Percentiles rank a stretch among this genome's conserved stretches.
Evolutionary conservation across 2,113 vertebrate genomes (phyloP).

Genomic region (Rafetus swinhoei): DNA sequence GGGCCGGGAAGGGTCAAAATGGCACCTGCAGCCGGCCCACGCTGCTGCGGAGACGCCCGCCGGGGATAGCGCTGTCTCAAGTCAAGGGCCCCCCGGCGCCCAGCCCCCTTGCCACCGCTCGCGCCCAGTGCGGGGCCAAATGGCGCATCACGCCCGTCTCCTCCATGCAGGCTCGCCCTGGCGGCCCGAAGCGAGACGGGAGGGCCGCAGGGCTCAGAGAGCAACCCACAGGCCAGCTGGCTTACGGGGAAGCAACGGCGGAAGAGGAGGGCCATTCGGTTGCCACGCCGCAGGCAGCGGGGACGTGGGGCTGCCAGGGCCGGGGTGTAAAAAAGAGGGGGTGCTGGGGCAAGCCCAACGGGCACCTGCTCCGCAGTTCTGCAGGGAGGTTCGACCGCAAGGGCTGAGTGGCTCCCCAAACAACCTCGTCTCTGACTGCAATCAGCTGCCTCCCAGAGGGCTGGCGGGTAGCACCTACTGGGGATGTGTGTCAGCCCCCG

Average conservation of each 20-base stretch:
- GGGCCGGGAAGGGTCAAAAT: neutral
- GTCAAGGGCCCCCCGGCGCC: neutral
- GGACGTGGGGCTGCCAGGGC: neutral
- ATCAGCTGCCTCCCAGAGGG: neutral
- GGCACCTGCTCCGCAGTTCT: fast-evolving
- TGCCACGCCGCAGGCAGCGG: neutral
- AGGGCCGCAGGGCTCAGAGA: neutral
- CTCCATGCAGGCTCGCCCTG: neutral
- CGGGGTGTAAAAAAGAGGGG: neutral
- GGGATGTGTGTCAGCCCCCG: neutral
- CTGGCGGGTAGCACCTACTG: neutral
- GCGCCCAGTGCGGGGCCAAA: no score
- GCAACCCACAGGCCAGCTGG: neutral
- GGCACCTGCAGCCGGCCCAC: fast-evolving
- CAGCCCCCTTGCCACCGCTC: neutral
- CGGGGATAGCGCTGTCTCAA: neutral
- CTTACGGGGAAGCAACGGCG: fast-evolving
- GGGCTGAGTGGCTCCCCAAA: neutral
- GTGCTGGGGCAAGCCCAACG: no score
- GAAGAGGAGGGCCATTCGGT: neutral
- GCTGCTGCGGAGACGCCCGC: neutral
- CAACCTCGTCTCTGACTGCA: neutral
- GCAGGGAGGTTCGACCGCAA: neutral
- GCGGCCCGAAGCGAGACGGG: neutral
- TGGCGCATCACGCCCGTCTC: no score